Evolutionary conservation across 2,888 invertebrate species (phyloP).

Genomic region (Andrena flavipes): DNA sequence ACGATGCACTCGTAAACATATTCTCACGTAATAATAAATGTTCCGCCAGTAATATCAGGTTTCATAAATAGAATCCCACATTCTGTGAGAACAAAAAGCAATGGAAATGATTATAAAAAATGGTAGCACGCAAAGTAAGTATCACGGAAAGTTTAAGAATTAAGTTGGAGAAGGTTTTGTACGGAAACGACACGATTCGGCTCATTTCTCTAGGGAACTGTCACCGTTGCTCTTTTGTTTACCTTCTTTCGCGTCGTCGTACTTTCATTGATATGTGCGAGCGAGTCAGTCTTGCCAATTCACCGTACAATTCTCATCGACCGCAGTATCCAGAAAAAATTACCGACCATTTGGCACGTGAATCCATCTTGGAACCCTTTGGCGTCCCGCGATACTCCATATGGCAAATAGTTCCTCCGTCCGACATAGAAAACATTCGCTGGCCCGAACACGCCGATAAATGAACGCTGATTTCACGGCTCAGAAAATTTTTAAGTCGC

Average conservation of each 20-base stretch:
- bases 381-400: constrained; percentile 16
- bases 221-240: constrained; percentile 65
- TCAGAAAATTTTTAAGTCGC: constrained; percentile 66
- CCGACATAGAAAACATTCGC: constrained; percentile 33
- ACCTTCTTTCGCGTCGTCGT: constrained; percentile 31
- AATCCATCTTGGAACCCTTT: constrained; percentile 21
- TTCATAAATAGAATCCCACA: neutral
- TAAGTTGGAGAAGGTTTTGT: neutral
- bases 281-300: constrained; percentile 41
- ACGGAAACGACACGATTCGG: constrained; percentile 42
- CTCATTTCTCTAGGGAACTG: constrained; percentile 31
- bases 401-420: constrained; percentile 25
- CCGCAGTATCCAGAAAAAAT: constrained; percentile 42
- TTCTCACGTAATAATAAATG: neutral
- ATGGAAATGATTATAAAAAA: neutral
- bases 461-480: constrained; percentile 71
- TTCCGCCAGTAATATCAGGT: neutral
- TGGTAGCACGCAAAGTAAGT: neutral
- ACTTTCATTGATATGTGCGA: constrained; percentile 47
- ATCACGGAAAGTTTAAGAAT: neutral
- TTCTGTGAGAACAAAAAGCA: neutral
- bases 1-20: neutral
- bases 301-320: constrained; percentile 21
- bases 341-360: constrained; percentile 39
- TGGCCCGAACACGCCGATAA: constrained; percentile 60